Percentiles rank a stretch among this genome's conserved stretches.
phyloP scores from a whole-genome alignment of 2,797 vertebrate species.

The Phrynocephalus forsythii region DNA sequence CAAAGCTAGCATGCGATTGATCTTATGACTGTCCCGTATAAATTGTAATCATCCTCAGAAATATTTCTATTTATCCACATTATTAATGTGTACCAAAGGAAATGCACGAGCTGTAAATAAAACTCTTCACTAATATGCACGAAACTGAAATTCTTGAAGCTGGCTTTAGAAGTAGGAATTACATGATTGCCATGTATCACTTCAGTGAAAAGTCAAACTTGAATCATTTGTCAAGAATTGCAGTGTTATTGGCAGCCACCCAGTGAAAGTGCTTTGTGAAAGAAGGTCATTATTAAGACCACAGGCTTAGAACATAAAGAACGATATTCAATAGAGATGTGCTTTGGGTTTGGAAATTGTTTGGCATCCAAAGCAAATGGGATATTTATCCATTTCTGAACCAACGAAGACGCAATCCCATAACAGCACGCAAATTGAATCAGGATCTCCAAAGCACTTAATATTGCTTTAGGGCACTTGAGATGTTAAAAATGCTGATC shows the following conservation, averaged over 20 bases:
- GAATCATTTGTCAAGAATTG: not conserved
- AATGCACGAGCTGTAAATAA: not conserved
- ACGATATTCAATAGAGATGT: not conserved
- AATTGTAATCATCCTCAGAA: not conserved
- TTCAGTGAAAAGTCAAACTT: not conserved
- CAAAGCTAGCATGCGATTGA: not conserved
- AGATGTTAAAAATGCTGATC: no score
- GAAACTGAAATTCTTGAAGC: not conserved
- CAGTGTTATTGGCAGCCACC: not conserved
- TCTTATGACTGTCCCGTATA: not conserved
- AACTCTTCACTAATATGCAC: not conserved
- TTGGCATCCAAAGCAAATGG: no score
- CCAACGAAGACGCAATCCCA: no score
- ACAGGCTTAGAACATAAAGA: not conserved
- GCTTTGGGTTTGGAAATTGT: no score
- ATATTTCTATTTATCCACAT: not conserved
- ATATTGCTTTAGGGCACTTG: no score
- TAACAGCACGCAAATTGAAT: no score
- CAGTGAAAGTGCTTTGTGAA: not conserved
- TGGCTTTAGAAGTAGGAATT: not conserved
- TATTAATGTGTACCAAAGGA: not conserved
- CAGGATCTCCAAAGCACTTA: no score
- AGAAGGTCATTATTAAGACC: not conserved
- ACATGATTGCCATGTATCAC: not conserved
- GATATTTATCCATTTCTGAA: no score